Evolutionary conservation across 2,113 vertebrate genomes (phyloP).

Genomic region (Thalassoma bifasciatum): DNA sequence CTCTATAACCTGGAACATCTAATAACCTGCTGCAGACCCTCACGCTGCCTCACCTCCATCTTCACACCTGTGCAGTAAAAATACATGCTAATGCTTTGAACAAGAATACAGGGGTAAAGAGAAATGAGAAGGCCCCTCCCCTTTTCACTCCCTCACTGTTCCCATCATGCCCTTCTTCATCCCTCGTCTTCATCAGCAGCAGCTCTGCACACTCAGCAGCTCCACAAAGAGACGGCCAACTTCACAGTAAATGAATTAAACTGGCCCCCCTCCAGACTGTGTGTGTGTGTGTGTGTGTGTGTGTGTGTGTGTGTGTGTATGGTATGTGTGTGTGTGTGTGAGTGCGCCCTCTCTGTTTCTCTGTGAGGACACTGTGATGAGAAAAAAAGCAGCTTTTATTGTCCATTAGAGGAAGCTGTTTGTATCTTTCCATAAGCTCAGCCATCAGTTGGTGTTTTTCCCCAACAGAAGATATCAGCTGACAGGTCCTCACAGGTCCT

Average conservation of each 20-base stretch:
- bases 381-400: background rate
- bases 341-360: background rate
- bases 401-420: background rate
- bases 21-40: too few species aligned
- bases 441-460: background rate
- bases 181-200: background rate
- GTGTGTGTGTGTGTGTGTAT: too few species aligned
- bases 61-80: too few species aligned
- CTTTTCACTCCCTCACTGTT: background rate
- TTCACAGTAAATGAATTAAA: slow-evolving; percentile 1
- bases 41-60: too few species aligned
- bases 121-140: background rate
- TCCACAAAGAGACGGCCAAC: background rate
- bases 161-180: background rate
- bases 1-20: too few species aligned
- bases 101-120: too few species aligned
- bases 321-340: background rate
- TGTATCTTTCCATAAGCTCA: background rate
- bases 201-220: background rate
- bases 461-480: background rate
- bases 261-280: background rate
- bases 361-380: background rate
- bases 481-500: too few species aligned
- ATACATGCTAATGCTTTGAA: too few species aligned
- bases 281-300: background rate